A percentile compares a stretch with the other conserved stretches of the same genome.
These are phyloP conservation scores for Zosterops borbonicus DNA, from an alignment of 2,113 vertebrate species.

Conservation along the genomic window DNA sequence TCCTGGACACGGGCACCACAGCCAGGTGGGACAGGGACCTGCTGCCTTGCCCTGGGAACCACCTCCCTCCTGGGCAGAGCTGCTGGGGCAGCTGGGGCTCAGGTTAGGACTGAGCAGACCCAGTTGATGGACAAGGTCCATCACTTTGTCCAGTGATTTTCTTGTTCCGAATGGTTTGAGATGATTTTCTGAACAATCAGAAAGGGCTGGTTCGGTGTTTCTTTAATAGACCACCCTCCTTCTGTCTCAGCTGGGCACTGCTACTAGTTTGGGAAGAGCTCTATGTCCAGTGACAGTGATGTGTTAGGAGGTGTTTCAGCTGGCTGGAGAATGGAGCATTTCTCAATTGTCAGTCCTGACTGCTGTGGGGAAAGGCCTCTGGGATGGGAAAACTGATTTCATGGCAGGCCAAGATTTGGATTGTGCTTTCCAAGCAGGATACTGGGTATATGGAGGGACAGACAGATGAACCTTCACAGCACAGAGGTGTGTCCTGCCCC, in stretches of 20 bases:
- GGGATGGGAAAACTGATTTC: not conserved
- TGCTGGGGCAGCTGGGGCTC: rapidly evolving
- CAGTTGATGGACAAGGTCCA: not conserved
- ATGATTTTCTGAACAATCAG: not conserved
- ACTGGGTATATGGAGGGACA: not conserved
- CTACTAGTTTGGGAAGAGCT: not conserved
- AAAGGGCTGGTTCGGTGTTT: not conserved
- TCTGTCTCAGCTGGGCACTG: not conserved
- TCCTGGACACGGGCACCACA: not conserved
- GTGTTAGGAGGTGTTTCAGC: not conserved
- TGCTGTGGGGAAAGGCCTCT: not conserved
- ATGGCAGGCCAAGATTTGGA: not conserved
- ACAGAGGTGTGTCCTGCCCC: not conserved
- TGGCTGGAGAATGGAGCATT: not conserved
- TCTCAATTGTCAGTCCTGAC: not conserved
- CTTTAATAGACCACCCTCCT: not conserved
- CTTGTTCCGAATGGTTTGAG: not conserved
- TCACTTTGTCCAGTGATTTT: not conserved
- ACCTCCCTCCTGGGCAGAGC: not conserved
- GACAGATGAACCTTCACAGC: not conserved
- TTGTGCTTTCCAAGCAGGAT: not conserved
- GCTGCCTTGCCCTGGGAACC: not conserved
- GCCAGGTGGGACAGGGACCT: not conserved
- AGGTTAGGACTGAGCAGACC: rapidly evolving
- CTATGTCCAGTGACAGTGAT: not conserved